Evolutionary conservation across 2,113 vertebrate genomes (phyloP).

Genomic region (Acanthisitta chloris): DNA sequence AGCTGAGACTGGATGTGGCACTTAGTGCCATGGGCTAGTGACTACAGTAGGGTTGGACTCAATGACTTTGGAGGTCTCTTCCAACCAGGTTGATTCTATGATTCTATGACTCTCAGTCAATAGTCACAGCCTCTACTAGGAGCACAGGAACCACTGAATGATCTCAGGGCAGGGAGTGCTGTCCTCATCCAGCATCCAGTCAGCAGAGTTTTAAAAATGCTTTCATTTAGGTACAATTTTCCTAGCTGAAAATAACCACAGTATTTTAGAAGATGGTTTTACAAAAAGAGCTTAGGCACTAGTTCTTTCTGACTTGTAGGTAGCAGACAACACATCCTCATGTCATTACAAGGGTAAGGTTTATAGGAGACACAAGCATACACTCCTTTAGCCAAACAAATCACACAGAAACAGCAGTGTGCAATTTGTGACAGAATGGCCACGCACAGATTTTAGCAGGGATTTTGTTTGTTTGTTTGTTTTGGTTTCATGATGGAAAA

Average conservation of each 20-base stretch:
- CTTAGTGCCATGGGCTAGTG: too few species aligned
- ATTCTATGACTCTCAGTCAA: not conserved
- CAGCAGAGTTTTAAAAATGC: not conserved
- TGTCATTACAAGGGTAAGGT: not conserved
- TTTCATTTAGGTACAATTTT: not conserved
- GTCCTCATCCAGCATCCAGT: not conserved
- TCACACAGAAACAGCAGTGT: not conserved
- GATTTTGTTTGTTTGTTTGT: not conserved
- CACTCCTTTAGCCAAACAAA: not conserved
- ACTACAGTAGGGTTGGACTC: too few species aligned
- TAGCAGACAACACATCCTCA: not conserved
- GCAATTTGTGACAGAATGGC: not conserved
- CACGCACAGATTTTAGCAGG: not conserved
- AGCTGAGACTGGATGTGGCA: too few species aligned
- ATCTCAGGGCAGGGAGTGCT: not conserved
- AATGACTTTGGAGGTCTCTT: too few species aligned
- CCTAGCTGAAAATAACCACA: not conserved
- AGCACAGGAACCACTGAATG: not conserved
- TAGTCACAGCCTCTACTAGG: fast-evolving
- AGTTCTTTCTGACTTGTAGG: not conserved
- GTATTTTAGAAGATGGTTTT: not conserved
- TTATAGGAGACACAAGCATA: not conserved
- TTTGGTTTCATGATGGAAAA: fast-evolving
- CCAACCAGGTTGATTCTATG: too few species aligned
- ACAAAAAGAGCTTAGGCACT: not conserved